Evolutionary conservation across 2,888 invertebrate genomes (phyloP), one percentile per base, ranked within the genome.

Genomic region (Apocheima hispidaria): DNA sequence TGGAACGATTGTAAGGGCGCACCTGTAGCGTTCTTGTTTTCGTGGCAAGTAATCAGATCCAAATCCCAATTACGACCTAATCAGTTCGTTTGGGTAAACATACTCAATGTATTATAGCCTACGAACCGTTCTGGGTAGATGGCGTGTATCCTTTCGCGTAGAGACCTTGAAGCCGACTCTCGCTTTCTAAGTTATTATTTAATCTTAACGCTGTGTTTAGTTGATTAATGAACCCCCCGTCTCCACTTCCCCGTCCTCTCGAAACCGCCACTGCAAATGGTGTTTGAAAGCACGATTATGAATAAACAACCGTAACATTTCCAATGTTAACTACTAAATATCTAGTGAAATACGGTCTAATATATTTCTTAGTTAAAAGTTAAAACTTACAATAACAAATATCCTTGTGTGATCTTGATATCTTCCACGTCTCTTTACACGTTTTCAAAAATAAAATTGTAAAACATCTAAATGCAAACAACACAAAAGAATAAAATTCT

Each of bases 111-210:
- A 26, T 7, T 14, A n/a, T 14, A 44, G 41, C 16, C 44, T 16
- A 7, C 23, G 26, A 26, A 14, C 14, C 40, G 12, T 41, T 49
- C 18, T 3, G 21, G 20, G 46, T 18, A 41, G 41, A 41, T 16
- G 21, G 33, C 14, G 40, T n/a, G 28, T 44, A 49, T 43, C 35
- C 14, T 33, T 35, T 50, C 9, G 35, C 23, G 12, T n/a, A 21
- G 26, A 40, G 51, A 28, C 55, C 60, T 60, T 60, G 60, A 49
- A 55, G 51, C 36, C 40, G 33, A 43, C 14, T 50, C 60, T 52
- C 56, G 51, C 43, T 53, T 40, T 43, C 55, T 23, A 50, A 55
- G 56, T 63, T 66, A 56, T 56, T 53, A 63, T 61, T 56, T 66
- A 59, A 60, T 61, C 51, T 60, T 36, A 55, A 58, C 50, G 43